phyloP scores from a whole-genome alignment of 1,140 invertebrate genomes.

The Theocolax elegans region DNA sequence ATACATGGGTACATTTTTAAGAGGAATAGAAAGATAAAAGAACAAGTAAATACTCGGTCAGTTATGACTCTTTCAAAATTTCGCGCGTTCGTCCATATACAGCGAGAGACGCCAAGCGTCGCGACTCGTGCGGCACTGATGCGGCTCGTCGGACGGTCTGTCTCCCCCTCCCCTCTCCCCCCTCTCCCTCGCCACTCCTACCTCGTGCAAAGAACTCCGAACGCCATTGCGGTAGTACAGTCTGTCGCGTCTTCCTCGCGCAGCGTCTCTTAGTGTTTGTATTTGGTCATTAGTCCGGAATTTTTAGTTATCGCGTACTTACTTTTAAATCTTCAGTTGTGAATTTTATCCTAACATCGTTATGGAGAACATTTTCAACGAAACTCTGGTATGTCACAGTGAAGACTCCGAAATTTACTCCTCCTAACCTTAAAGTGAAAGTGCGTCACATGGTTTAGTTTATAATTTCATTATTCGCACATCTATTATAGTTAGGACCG shows the following conservation, averaged over 20 bases:
- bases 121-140: too few species aligned
- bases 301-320: background rate
- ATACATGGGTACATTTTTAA: too few species aligned
- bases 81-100: background rate
- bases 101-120: conserved; percentile 31
- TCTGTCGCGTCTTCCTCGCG: conserved; percentile 18
- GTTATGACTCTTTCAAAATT: too few species aligned
- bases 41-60: too few species aligned
- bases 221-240: conserved; percentile 27
- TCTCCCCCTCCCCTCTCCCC: background rate
- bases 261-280: conserved; percentile 3
- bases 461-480: too few species aligned
- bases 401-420: background rate
- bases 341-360: background rate
- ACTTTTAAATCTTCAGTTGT: background rate
- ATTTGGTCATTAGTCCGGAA: background rate
- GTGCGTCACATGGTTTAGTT: conserved; percentile 10
- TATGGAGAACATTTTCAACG: conserved; percentile 8
- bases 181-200: background rate
- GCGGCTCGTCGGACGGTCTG: too few species aligned
- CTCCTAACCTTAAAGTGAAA: conserved; percentile 12
- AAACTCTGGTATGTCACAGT: background rate
- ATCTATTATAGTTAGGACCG: background rate
- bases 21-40: too few species aligned
- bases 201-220: background rate